Evolutionary conservation across 2,888 invertebrate species (phyloP).

Genomic region (Anticlea derivata): DNA sequence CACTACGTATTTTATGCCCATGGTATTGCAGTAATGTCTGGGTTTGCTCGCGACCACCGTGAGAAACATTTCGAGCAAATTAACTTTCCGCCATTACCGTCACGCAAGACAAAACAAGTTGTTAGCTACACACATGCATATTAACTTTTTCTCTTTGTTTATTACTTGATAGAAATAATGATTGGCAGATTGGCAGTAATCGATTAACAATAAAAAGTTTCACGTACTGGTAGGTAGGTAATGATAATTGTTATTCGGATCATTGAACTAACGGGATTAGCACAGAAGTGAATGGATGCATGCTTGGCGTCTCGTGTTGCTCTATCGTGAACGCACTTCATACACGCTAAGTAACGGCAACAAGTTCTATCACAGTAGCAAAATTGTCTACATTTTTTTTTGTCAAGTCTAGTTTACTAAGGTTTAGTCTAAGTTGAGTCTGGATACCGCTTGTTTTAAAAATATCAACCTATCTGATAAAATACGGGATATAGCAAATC

Average conservation of each 20-base stretch:
- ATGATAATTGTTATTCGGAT: constrained; percentile 62
- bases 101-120: constrained; percentile 68
- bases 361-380: neutral
- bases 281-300: constrained; percentile 51
- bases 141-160: constrained; percentile 53
- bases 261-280: constrained; percentile 71
- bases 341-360: constrained; percentile 29
- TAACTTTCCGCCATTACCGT: constrained; percentile 71
- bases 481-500: constrained; percentile 13
- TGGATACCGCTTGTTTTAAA: neutral
- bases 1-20: constrained; percentile 38
- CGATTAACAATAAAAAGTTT: constrained; percentile 62
- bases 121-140: constrained; percentile 48
- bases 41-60: constrained; percentile 61
- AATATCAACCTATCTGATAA: neutral
- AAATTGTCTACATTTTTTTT: neutral
- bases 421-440: too few species aligned
- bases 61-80: constrained; percentile 71
- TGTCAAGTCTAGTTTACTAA: too few species aligned
- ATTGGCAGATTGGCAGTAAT: constrained; percentile 54
- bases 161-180: constrained; percentile 54
- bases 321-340: constrained; percentile 37
- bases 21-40: constrained; percentile 47
- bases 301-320: constrained; percentile 47
- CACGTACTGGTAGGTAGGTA: constrained; percentile 56